A percentile compares a stretch with the other conserved stretches of the same genome.
Evolutionary conservation across 2,888 invertebrate species (phyloP).

Genomic region (Ochlodes sylvanus): DNA sequence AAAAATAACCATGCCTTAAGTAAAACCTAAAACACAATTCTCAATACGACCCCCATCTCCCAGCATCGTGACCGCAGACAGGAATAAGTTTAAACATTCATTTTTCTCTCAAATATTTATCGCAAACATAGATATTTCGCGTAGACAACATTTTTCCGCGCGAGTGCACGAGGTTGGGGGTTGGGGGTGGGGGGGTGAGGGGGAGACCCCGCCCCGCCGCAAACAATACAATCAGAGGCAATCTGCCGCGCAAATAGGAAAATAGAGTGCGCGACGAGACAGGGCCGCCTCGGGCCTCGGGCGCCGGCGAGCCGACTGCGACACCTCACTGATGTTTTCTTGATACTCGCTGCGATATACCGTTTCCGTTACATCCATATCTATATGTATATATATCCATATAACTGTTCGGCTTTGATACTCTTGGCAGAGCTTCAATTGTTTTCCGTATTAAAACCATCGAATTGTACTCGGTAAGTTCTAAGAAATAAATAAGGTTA

Average conservation of each 20-base stretch:
- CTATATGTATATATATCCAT: too few relatives aligned
- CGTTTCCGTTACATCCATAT: neutral
- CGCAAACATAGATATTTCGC: conserved; percentile 66
- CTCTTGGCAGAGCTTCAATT: conserved; percentile 5
- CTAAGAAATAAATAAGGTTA: too few relatives aligned
- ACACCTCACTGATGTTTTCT: conserved; percentile 4
- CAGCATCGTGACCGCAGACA: conserved; percentile 12
- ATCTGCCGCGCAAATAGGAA: conserved; percentile 85
- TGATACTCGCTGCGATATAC: conserved; percentile 6
- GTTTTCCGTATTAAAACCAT: neutral
- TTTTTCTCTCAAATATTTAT: conserved; percentile 75
- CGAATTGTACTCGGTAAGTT: neutral
- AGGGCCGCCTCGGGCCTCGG: conserved; percentile 72
- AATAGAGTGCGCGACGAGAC: conserved; percentile 79
- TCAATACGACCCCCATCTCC: conserved; percentile 9
- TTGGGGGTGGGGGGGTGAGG: conserved; percentile 45
- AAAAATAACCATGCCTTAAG: too few relatives aligned
- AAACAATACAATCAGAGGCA: conserved; percentile 85
- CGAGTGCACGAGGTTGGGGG: conserved; percentile 56
- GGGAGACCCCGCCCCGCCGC: conserved; percentile 63
- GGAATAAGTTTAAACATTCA: conserved; percentile 62
- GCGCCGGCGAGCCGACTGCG: conserved; percentile 38
- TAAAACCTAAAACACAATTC: neutral
- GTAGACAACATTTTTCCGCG: conserved; percentile 76
- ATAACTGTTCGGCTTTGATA: conserved; percentile 5